Conservation (phyloP, 2,113 vertebrate genomes). For the Protomyctophum bolini region DNA sequence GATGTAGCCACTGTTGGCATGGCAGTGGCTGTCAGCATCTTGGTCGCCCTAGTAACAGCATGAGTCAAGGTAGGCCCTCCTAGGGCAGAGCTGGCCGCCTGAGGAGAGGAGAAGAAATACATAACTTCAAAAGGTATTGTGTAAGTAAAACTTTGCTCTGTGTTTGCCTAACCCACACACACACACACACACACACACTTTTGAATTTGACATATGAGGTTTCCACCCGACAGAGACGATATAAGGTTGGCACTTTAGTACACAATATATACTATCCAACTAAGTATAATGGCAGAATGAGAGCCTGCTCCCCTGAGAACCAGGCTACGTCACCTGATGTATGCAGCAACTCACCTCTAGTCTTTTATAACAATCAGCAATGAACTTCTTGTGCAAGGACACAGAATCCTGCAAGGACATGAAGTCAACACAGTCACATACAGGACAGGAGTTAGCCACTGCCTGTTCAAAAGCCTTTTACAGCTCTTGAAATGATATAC, state of each 20-base stretch:
- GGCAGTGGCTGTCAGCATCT: slow-evolving; percentile 98
- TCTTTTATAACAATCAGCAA: slow-evolving; percentile 97
- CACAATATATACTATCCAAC: neutral
- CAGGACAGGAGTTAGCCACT: neutral
- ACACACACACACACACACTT: too few species aligned
- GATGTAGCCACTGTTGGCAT: slow-evolving; percentile 98
- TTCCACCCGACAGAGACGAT: too few species aligned
- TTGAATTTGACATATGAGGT: too few species aligned
- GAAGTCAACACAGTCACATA: neutral
- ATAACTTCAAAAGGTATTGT: neutral
- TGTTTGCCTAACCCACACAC: too few species aligned
- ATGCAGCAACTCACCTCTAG: slow-evolving; percentile 84
- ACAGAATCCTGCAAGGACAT: slow-evolving; percentile 88
- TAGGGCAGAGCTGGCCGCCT: slow-evolving; percentile 96
- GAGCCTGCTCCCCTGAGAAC: neutral
- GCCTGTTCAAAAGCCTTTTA: too few species aligned
- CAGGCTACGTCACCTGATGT: neutral
- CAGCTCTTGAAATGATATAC: too few species aligned
- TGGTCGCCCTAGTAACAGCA: slow-evolving; percentile 97
- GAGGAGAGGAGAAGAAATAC: slow-evolving; percentile 31
- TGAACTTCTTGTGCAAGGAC: slow-evolving; percentile 98
- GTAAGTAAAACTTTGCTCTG: too few species aligned
- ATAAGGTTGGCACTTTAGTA: neutral
- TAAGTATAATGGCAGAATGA: neutral
- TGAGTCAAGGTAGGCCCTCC: slow-evolving; percentile 96